phyloP scores from a whole-genome alignment of 2,113 vertebrate genomes.

The Ciconia boyciana region DNA sequence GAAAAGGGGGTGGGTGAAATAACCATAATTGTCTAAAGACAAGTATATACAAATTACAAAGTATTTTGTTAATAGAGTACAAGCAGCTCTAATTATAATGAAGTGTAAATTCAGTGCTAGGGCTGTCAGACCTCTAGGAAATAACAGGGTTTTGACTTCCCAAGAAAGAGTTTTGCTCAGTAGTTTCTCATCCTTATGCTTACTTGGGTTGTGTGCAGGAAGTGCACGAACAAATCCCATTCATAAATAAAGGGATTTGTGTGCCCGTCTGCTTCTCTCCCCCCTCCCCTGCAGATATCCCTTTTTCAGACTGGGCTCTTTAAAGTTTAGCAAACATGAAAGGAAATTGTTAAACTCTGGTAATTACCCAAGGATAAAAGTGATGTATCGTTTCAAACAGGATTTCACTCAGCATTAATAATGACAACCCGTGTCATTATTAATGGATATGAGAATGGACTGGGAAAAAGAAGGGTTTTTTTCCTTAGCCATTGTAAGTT shows the following conservation, averaged over 20 bases:
- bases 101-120: neutral
- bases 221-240: slow-evolving; percentile 7
- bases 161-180: neutral
- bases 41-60: neutral
- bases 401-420: neutral
- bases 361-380: neutral
- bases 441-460: neutral
- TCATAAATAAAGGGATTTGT: slow-evolving; percentile 16
- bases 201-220: neutral
- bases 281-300: neutral
- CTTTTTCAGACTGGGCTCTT: neutral
- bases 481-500: neutral
- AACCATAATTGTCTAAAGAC: neutral
- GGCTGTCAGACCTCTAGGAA: neutral
- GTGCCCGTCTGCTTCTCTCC: neutral
- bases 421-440: neutral
- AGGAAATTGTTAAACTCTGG: slow-evolving; percentile 4
- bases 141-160: neutral
- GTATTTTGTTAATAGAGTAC: slow-evolving; percentile 19
- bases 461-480: neutral
- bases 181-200: neutral
- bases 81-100: slow-evolving; percentile 9
- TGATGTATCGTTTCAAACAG: neutral
- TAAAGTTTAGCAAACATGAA: neutral
- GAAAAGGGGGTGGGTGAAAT: neutral